Conservation (phyloP, 2,888 invertebrate genomes). For the Lycocerus yunnanus region DNA sequence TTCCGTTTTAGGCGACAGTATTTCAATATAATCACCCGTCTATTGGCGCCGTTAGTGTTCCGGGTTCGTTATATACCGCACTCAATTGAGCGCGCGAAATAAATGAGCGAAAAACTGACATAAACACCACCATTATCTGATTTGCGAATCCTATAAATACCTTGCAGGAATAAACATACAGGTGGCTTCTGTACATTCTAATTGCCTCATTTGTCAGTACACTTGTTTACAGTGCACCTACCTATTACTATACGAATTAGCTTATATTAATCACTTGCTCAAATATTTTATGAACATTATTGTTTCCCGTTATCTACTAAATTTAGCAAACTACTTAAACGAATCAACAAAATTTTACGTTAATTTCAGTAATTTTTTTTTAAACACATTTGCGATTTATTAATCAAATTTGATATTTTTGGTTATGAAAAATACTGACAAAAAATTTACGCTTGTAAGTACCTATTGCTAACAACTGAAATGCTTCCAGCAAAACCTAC, state of each 20-base stretch:
- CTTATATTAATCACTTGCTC: neutral
- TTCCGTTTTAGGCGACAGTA: constrained; percentile 48
- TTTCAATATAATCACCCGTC: constrained; percentile 51
- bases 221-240: constrained; percentile 5
- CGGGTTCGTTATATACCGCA: constrained; percentile 45
- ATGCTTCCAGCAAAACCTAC: neutral
- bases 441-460: too few relatives aligned
- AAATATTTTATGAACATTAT: constrained; percentile 2
- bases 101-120: constrained; percentile 53
- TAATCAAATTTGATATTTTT: too few relatives aligned
- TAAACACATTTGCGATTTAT: neutral
- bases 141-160: constrained; percentile 46
- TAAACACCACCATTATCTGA: constrained; percentile 50
- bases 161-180: neutral
- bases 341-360: too few relatives aligned
- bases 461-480: neutral
- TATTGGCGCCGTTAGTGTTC: constrained; percentile 42
- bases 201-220: constrained; percentile 30
- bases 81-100: constrained; percentile 48
- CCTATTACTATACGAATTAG: constrained; percentile 4
- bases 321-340: too few relatives aligned
- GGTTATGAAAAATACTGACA: too few relatives aligned
- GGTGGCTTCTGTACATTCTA: constrained; percentile 10
- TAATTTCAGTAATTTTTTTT: neutral
- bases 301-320: neutral